Evolutionary conservation across 2,888 invertebrate species (phyloP).

Genomic region (Lasioglossum marginatum): DNA sequence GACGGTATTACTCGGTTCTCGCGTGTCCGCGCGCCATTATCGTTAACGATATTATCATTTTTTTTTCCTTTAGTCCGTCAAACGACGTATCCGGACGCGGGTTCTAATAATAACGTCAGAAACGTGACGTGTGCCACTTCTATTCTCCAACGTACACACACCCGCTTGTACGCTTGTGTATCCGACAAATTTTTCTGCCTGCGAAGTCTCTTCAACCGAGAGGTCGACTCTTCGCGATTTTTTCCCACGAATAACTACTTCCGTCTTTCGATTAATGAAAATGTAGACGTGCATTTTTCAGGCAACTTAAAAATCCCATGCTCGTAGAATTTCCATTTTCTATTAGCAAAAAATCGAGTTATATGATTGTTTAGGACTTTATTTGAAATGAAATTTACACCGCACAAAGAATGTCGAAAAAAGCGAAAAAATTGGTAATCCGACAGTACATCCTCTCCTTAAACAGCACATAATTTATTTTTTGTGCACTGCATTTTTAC

Average conservation of each 20-base stretch:
- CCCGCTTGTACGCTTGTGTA: background rate
- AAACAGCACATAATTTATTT: too few species aligned
- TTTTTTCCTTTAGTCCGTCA: conserved; percentile 22
- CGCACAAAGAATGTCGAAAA: too few species aligned
- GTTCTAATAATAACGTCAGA: conserved; percentile 41
- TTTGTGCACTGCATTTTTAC: too few species aligned
- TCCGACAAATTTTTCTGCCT: background rate
- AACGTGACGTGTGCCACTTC: conserved; percentile 32
- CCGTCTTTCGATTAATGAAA: background rate
- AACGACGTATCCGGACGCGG: conserved; percentile 32
- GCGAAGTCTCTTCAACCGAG: background rate
- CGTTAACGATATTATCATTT: conserved; percentile 37
- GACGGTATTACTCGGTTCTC: conserved; percentile 14
- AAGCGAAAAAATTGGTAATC: too few species aligned
- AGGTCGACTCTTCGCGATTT: background rate
- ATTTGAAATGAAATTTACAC: too few species aligned
- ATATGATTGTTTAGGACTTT: too few species aligned
- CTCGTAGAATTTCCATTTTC: too few species aligned
- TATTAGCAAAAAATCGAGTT: too few species aligned
- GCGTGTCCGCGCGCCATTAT: conserved; percentile 37
- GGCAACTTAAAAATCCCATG: too few species aligned
- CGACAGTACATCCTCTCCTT: too few species aligned
- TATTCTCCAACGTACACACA: conserved; percentile 1
- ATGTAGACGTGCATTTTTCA: background rate
- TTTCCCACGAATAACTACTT: background rate